phyloP scores from a whole-genome alignment of 2,888 invertebrate species.

The Choristoneura rosaceana region DNA sequence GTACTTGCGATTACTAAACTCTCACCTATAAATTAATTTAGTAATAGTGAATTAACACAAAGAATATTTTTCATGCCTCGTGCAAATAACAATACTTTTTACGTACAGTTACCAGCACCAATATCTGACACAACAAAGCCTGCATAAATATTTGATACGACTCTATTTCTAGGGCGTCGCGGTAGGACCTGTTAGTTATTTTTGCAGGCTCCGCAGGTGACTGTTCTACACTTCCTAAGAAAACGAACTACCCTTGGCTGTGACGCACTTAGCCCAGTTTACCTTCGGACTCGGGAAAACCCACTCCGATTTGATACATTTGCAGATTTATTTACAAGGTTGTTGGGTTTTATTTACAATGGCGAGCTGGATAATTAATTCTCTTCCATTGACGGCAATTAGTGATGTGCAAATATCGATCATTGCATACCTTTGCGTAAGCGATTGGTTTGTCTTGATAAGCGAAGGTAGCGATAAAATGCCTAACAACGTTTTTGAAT shows the following conservation, averaged over 20 bases:
- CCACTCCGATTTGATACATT: conserved; percentile 48
- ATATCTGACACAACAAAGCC: too few relatives aligned
- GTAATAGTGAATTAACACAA: too few relatives aligned
- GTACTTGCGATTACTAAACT: too few relatives aligned
- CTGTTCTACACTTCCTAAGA: not conserved
- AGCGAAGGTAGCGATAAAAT: not conserved
- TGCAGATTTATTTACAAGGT: conserved; percentile 48
- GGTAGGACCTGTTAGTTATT: too few relatives aligned
- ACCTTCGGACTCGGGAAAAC: conserved; percentile 71
- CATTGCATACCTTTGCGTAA: conserved; percentile 20
- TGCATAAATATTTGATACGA: too few relatives aligned
- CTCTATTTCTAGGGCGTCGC: too few relatives aligned
- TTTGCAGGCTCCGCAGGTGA: too few relatives aligned
- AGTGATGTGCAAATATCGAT: conserved; percentile 50
- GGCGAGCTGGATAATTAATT: conserved; percentile 51
- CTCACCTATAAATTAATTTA: too few relatives aligned
- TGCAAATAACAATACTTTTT: too few relatives aligned
- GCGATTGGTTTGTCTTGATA: not conserved
- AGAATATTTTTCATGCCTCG: too few relatives aligned
- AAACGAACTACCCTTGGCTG: conserved; percentile 39
- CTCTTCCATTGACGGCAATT: conserved; percentile 53
- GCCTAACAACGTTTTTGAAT: too few relatives aligned
- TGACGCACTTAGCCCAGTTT: conserved; percentile 72
- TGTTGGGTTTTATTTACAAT: conserved; percentile 50
- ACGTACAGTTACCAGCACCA: too few relatives aligned